Evolutionary conservation across 2,888 invertebrate species (phyloP).

Genomic region (Strigamia transsilvanica): DNA sequence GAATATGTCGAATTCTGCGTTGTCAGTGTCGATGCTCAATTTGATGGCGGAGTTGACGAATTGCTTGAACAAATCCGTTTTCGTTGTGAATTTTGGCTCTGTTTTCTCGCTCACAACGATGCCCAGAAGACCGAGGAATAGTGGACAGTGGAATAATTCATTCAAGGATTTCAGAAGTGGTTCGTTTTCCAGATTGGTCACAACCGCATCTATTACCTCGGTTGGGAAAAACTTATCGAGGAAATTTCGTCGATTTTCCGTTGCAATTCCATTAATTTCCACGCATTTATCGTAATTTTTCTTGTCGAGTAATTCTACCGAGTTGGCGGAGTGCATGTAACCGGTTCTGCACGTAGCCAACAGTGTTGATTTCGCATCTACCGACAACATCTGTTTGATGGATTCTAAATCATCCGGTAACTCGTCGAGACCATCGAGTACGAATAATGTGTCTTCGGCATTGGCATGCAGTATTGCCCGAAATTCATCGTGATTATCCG

Average conservation of each 20-base stretch:
- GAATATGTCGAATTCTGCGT: slow-evolving; percentile 28
- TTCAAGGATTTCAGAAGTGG: not conserved
- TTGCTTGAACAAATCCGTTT: slow-evolving; percentile 32
- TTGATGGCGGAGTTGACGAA: slow-evolving; percentile 7
- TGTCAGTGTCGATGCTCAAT: slow-evolving; percentile 26
- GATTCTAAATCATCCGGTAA: not conserved
- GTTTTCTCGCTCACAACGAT: not conserved
- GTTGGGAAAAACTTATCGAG: slow-evolving; percentile 17
- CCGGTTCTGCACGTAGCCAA: not conserved
- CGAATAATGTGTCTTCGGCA: not conserved
- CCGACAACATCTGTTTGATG: not conserved
- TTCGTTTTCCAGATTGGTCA: not conserved
- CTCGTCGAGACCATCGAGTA: not conserved
- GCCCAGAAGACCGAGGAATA: not conserved
- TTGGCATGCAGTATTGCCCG: not conserved
- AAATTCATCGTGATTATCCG: not conserved
- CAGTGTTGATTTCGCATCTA: not conserved
- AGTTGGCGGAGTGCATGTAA: not conserved
- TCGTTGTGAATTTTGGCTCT: not conserved
- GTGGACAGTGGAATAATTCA: not conserved
- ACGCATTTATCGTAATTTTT: not conserved
- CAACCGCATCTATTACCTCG: not conserved
- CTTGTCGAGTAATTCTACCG: not conserved
- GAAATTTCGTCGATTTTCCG: not conserved
- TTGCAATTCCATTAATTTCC: not conserved